Evolutionary conservation across 1,140 invertebrate genomes (phyloP).

Genomic region (Bombus vancouverensis): DNA sequence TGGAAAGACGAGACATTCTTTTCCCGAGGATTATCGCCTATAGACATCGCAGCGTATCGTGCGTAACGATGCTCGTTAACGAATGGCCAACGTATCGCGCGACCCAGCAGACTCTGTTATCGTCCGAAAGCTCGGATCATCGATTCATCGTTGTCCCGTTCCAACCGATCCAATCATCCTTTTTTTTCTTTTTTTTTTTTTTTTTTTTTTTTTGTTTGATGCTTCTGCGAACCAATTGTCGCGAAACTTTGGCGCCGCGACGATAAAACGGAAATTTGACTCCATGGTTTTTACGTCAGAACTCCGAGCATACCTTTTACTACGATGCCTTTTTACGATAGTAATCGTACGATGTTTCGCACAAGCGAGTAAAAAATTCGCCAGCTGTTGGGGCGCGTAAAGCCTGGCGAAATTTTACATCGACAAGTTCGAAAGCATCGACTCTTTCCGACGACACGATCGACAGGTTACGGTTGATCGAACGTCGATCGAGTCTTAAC

Average conservation of each 20-base stretch:
- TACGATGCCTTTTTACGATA: conserved; percentile 40
- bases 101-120: too few relatives aligned
- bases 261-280: neutral
- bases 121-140: too few relatives aligned
- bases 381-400: neutral
- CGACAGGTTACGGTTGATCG: neutral
- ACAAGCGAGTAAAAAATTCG: conserved; percentile 21
- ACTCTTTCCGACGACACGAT: neutral
- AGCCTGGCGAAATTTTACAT: neutral
- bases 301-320: neutral
- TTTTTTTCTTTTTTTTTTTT: neutral
- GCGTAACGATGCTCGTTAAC: neutral
- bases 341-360: neutral
- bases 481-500: neutral
- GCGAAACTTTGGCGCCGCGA: neutral
- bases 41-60: neutral
- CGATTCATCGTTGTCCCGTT: neutral
- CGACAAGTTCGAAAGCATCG: neutral
- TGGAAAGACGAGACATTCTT: neutral
- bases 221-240: neutral
- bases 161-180: neutral
- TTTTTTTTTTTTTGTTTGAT: neutral
- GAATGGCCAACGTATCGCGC: too few relatives aligned
- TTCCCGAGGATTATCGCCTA: neutral
- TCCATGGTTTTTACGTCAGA: neutral